A percentile compares a stretch with the other conserved stretches of the same genome.
phyloP scores from a whole-genome alignment of 1,140 invertebrate species.

The Artemia franciscana region DNA sequence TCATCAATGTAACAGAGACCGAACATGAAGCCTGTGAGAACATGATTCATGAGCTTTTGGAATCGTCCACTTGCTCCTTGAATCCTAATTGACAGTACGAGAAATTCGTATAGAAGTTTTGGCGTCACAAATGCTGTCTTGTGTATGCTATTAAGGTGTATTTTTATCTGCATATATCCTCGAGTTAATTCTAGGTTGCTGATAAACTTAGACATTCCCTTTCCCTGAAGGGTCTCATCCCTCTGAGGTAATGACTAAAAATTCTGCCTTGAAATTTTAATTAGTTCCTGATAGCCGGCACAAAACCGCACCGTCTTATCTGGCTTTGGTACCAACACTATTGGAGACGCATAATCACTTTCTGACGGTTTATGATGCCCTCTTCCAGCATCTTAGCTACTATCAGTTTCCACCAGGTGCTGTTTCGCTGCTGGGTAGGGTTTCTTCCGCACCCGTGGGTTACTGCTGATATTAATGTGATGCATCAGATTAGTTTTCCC shows the following conservation, averaged over 20 bases:
- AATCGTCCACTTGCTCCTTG: constrained; percentile 21
- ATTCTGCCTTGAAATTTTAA: not conserved
- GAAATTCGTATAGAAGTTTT: constrained; percentile 20
- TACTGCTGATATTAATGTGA: not conserved
- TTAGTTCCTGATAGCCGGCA: not conserved
- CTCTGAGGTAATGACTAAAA: not conserved
- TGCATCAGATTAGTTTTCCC: not conserved
- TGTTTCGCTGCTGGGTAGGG: not conserved
- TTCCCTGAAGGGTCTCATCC: not conserved
- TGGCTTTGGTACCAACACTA: not conserved
- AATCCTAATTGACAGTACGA: constrained; percentile 24
- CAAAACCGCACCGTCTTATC: not conserved
- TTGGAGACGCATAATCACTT: not conserved
- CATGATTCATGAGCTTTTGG: constrained; percentile 18
- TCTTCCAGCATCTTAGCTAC: not conserved
- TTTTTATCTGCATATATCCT: not conserved
- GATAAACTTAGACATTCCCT: not conserved
- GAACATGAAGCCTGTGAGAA: constrained; percentile 13
- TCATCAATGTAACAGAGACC: constrained; percentile 22
- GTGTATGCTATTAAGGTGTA: constrained; percentile 11
- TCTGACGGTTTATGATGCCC: not conserved
- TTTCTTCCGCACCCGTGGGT: not conserved
- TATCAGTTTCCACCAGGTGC: not conserved
- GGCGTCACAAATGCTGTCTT: constrained; percentile 22
- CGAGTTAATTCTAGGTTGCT: not conserved